Base-by-base conservation (phyloP, 2,113 vertebrate species). In the Cephalopterus ornatus region DNA sequence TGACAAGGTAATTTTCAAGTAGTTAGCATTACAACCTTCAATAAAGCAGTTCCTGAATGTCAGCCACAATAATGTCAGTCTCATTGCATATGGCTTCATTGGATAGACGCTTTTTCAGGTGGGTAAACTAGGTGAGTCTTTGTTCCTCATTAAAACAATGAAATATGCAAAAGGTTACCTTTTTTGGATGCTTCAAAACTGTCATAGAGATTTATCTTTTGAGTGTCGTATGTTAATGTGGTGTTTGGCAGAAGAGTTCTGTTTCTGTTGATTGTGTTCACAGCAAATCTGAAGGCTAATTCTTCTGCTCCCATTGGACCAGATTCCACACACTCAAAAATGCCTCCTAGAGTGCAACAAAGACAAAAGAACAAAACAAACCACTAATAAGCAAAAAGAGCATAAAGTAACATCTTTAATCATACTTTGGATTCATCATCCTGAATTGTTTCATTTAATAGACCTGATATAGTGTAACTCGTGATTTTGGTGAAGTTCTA, bases 241-340 rank as follows among this genome's bases (percentile, higher is more conserved):
- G 99, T 99, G 97, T 99, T 99, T 97, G 99, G 99, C 98, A 99
- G 97, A 97, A 99, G 98, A 68, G 99, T 99, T 98, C 99, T 98
- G 97, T 99, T 99, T 97, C 99, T 99, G 98, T 99, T 99, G 98
- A 99, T 99, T 97, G 99, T 99, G 95, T 99, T 99, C 98, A 99
- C 99, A 98, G 99, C 99, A 98, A 99, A 99, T 98, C 99, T 99
- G 98, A 99, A 99, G 88, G 99, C 99, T 93, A 99, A 97, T 94
- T 99, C 99, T 97, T 99, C 99, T 88, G 99, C 99, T 97, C 99
- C 99, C 92, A 99, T 99, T 79, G 99, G 99, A 39, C 99, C 99
- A 74, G 98, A 99, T 97, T 99, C 99, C 90, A 99, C 98, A 95
- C 99, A 99, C 97, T 99, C 99, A 97, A 99, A 99, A 98, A 99